Conservation (phyloP, 2,888 invertebrate species). For the Ichneumoninae sp. region DNA sequence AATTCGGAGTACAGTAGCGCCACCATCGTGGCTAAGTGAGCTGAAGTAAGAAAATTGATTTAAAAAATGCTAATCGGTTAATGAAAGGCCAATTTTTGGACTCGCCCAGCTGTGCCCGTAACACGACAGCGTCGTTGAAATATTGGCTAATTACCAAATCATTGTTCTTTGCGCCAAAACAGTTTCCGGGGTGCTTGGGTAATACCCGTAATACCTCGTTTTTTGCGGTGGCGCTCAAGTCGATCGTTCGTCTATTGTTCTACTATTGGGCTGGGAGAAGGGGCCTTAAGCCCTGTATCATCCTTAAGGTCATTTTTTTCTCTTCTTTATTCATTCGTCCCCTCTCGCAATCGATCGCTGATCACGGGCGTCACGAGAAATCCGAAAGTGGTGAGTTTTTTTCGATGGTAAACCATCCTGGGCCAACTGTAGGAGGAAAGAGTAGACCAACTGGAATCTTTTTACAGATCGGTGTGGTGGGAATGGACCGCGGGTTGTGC, state of each 20-base stretch:
- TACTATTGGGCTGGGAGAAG: conserved; percentile 54
- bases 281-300: conserved; percentile 67
- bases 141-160: not conserved
- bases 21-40: conserved; percentile 21
- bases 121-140: not conserved
- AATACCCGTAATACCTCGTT: conserved; percentile 24
- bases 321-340: conserved; percentile 9
- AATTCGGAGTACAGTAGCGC: not conserved
- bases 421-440: not conserved
- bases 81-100: not conserved
- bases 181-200: conserved; percentile 9
- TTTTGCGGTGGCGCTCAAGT: conserved; percentile 60
- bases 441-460: conserved; percentile 25
- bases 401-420: not conserved
- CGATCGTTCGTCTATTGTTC: conserved; percentile 50
- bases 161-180: conserved; percentile 16
- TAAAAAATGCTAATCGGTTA: not conserved
- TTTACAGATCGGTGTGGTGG: conserved; percentile 40
- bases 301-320: conserved; percentile 20
- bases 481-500: conserved; percentile 46
- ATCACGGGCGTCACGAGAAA: conserved; percentile 18
- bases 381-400: conserved; percentile 45
- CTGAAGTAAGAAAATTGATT: not conserved
- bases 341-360: not conserved
- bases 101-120: not conserved